Conservation (phyloP, 2,888 invertebrate species). For the Colletes collaris region DNA sequence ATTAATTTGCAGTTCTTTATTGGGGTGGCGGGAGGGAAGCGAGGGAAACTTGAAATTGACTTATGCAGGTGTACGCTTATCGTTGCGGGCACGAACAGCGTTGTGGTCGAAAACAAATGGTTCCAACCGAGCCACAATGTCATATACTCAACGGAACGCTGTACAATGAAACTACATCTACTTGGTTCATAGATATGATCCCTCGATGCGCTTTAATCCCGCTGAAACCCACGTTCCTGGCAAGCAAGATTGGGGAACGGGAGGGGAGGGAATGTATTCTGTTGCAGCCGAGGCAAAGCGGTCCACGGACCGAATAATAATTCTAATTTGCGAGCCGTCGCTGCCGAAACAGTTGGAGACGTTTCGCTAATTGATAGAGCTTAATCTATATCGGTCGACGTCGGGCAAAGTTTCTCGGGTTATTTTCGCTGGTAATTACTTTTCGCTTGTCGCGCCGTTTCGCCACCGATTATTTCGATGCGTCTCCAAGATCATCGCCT, state of each 20-base stretch:
- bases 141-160: constrained; percentile 47
- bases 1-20: constrained; percentile 44
- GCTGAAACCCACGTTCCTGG: constrained; percentile 51
- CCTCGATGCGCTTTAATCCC: constrained; percentile 69
- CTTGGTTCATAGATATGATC: constrained; percentile 64
- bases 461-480: neutral
- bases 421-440: neutral
- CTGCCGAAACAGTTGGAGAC: constrained; percentile 31
- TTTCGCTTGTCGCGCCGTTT: neutral
- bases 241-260: constrained; percentile 45
- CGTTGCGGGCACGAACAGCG: constrained; percentile 37
- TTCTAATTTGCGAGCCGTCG: constrained; percentile 59
- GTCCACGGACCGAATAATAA: constrained; percentile 54
- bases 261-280: constrained; percentile 60
- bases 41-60: constrained; percentile 61
- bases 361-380: constrained; percentile 42
- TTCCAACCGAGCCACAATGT: constrained; percentile 53
- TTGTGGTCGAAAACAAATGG: constrained; percentile 64
- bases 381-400: constrained; percentile 4
- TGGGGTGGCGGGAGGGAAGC: constrained; percentile 5
- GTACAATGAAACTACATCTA: constrained; percentile 59
- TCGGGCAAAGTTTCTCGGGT: neutral
- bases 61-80: constrained; percentile 54
- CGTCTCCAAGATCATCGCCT: neutral
- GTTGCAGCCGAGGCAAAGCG: constrained; percentile 41